A percentile compares a stretch with the other conserved stretches of the same genome.
phyloP scores from a whole-genome alignment of 2,888 invertebrate genomes.

The Erannis defoliaria region DNA sequence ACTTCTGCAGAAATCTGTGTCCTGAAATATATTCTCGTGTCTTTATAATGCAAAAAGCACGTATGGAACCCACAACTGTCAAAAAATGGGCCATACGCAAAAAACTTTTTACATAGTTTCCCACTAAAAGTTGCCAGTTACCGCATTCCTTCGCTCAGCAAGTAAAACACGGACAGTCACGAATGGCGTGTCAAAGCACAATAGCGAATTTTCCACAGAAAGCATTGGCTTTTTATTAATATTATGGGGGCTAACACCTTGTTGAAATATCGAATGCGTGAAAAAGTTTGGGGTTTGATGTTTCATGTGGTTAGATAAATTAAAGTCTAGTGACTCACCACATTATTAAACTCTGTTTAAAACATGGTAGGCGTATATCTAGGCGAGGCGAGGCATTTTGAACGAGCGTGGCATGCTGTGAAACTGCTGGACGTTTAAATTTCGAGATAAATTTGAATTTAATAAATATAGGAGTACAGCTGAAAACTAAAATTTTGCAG shows the following conservation, averaged over 20 bases:
- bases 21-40: too few species aligned
- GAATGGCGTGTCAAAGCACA: slow-evolving; percentile 58
- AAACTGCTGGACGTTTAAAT: too few species aligned
- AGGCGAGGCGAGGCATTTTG: too few species aligned
- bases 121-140: slow-evolving; percentile 16
- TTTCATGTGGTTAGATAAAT: not conserved
- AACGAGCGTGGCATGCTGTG: too few species aligned
- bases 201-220: slow-evolving; percentile 39
- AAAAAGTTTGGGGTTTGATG: not conserved
- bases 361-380: too few species aligned
- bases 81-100: not conserved
- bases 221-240: slow-evolving; percentile 51
- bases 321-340: too few species aligned
- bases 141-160: slow-evolving; percentile 14
- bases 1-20: not conserved
- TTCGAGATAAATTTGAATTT: too few species aligned
- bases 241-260: slow-evolving; percentile 35
- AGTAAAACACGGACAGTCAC: slow-evolving; percentile 51
- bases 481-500: too few species aligned
- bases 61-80: not conserved
- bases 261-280: slow-evolving; percentile 20
- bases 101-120: slow-evolving; percentile 1
- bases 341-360: too few species aligned
- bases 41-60: not conserved
- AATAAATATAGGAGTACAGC: too few species aligned